Percentiles rank a stretch among this genome's conserved stretches.
Evolutionary conservation across 2,113 vertebrate species (phyloP).

Genomic region (Alosa alosa): DNA sequence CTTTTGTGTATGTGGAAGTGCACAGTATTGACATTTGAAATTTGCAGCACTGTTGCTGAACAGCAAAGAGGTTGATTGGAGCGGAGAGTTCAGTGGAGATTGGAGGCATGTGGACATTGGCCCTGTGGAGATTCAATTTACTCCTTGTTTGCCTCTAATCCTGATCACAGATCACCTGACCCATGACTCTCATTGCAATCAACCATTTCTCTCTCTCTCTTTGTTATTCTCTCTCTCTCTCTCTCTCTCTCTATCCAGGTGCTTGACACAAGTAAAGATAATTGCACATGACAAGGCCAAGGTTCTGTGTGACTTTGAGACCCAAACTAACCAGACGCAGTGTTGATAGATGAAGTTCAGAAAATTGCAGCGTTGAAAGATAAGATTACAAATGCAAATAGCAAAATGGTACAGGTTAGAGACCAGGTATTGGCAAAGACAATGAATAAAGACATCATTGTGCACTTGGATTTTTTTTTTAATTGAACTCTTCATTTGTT

Average conservation of each 20-base stretch:
- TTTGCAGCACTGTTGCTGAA: neutral
- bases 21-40: neutral
- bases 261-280: neutral
- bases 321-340: neutral
- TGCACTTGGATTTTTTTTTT: too few relatives aligned
- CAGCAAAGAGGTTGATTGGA: neutral
- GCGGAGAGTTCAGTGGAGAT: neutral
- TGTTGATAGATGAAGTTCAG: neutral
- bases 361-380: neutral
- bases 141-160: neutral
- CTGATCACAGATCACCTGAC: neutral
- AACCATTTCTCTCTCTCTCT: neutral
- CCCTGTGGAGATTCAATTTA: slow-evolving; percentile 5
- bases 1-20: neutral
- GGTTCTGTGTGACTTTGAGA: neutral
- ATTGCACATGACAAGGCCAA: neutral
- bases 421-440: neutral
- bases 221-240: neutral
- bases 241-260: neutral
- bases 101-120: neutral
- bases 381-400: neutral
- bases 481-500: too few relatives aligned
- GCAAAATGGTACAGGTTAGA: neutral
- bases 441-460: neutral
- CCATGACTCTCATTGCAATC: slow-evolving; percentile 1